These are phyloP conservation scores for Hippopotamyrus pictus DNA, from an alignment of 2,797 vertebrate species.

Conservation along the genomic window DNA sequence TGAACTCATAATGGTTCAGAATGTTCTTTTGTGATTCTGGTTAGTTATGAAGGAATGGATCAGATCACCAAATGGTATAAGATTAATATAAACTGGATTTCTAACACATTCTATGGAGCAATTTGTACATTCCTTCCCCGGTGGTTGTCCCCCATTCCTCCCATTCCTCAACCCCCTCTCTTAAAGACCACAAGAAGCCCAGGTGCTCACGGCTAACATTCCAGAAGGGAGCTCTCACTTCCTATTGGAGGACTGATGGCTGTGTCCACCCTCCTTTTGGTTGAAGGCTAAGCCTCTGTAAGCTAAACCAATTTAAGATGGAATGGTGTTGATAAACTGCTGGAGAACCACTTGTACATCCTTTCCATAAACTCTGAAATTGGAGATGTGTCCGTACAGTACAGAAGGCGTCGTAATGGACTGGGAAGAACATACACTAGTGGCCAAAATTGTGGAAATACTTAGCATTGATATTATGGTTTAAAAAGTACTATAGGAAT, in stretches of 20 bases:
- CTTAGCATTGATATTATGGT: not conserved
- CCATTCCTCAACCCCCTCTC: not conserved
- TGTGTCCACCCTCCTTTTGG: not conserved
- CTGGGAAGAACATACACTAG: not conserved
- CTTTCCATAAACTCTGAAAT: not conserved
- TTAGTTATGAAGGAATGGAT: not conserved
- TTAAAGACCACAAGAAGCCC: not conserved
- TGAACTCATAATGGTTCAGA: not conserved
- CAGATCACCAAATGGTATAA: not conserved
- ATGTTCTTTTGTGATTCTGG: not conserved
- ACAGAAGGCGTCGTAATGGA: not conserved
- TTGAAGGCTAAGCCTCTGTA: not conserved
- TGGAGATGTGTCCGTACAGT: not conserved
- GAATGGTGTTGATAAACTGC: not conserved
- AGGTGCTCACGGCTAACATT: slow-evolving; percentile 2
- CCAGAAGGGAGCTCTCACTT: not conserved
- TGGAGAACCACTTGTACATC: not conserved
- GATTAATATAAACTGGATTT: not conserved
- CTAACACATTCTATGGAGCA: not conserved
- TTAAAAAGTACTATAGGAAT: not conserved
- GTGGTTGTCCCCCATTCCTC: not conserved
- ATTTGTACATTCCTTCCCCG: not conserved
- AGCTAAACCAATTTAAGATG: not conserved
- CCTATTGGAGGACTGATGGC: not conserved
- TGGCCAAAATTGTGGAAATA: not conserved